Percentiles rank a stretch among this genome's conserved stretches.
phyloP scores from a whole-genome alignment of 2,797 vertebrate species.

The Linurgus olivaceus region DNA sequence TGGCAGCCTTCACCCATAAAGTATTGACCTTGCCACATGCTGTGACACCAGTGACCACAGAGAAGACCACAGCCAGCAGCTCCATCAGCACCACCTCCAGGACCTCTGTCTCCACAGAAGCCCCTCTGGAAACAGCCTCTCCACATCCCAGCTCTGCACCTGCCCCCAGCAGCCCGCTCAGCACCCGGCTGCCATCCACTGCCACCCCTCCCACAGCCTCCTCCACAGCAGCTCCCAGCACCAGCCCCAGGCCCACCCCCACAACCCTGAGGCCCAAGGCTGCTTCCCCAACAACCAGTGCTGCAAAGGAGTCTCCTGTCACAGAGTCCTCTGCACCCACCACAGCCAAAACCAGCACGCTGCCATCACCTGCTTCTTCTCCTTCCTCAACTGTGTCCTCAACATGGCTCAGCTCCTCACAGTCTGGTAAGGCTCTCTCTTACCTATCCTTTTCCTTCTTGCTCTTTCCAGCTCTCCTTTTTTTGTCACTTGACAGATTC shows the following conservation, averaged over 20 bases:
- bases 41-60: neutral
- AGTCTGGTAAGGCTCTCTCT: neutral
- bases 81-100: neutral
- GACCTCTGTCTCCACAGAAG: neutral
- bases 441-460: neutral
- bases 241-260: neutral
- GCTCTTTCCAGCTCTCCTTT: no score
- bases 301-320: neutral
- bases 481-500: rapidly evolving
- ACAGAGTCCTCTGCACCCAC: neutral
- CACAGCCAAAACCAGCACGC: neutral
- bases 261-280: neutral
- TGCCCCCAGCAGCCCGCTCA: neutral
- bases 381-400: neutral
- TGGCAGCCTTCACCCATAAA: neutral
- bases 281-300: neutral
- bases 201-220: neutral
- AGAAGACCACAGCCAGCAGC: neutral
- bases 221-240: neutral
- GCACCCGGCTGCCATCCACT: neutral
- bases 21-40: neutral
- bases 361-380: no score
- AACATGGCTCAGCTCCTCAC: neutral
- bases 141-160: neutral
- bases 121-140: neutral